Percentiles rank a stretch among this genome's conserved stretches.
Conservation (phyloP, 2,888 invertebrate genomes). For the Parthenolecanium corni region DNA sequence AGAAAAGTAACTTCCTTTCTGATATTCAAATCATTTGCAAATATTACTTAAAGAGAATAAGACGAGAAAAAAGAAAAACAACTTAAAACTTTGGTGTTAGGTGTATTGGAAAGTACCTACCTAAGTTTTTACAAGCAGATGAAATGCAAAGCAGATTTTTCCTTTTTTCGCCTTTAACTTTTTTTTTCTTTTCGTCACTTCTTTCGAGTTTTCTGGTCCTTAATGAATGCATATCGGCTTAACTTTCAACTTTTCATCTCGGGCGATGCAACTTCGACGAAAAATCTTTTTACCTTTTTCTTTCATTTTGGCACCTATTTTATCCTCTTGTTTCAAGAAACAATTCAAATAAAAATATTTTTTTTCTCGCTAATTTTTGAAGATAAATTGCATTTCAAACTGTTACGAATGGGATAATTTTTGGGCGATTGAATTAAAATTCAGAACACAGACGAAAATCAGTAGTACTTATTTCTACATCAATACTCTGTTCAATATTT, state of each 20-base stretch:
- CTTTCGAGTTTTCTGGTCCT: not conserved
- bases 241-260: constrained; percentile 9
- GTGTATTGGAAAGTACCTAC: constrained; percentile 20
- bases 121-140: constrained; percentile 25
- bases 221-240: constrained; percentile 20
- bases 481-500: no score
- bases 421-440: no score
- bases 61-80: constrained; percentile 22
- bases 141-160: constrained; percentile 24
- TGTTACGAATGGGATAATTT: no score
- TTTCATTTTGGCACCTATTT: no score
- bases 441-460: no score
- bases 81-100: constrained; percentile 25
- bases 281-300: not conserved
- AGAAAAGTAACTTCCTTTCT: constrained; percentile 24
- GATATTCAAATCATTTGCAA: constrained; percentile 28
- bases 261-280: not conserved
- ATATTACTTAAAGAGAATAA: constrained; percentile 28
- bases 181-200: not conserved
- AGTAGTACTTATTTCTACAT: no score
- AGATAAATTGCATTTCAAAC: no score
- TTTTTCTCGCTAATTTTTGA: no score
- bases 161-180: not conserved
- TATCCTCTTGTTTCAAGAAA: no score
- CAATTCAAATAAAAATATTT: no score